Conservation (phyloP, 2,113 vertebrate genomes). For the Bucco capensis region DNA sequence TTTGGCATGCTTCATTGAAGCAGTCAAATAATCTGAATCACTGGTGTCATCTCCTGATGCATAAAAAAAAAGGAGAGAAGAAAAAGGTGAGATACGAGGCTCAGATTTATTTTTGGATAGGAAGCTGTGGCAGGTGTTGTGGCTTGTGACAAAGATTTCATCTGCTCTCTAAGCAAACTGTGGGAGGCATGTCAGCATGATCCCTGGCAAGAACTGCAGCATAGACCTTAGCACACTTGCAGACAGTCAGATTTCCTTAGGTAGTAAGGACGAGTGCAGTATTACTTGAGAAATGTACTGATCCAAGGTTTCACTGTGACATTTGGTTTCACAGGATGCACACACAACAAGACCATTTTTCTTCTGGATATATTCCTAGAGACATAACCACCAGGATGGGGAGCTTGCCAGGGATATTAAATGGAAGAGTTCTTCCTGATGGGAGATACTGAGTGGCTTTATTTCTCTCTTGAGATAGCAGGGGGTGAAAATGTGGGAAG, state of each 20-base stretch:
- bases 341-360: background rate
- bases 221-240: background rate
- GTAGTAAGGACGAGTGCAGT: background rate
- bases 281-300: background rate
- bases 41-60: background rate
- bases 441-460: background rate
- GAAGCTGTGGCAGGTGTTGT: background rate
- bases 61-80: background rate
- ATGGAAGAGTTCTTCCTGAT: background rate
- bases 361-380: background rate
- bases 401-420: background rate
- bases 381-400: background rate
- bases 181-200: conserved; percentile 11
- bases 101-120: conserved; percentile 4
- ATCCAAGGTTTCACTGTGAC: background rate
- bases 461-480: background rate
- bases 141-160: conserved; percentile 29
- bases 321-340: background rate
- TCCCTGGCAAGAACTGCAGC: background rate
- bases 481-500: background rate
- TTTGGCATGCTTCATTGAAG: background rate
- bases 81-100: background rate
- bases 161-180: conserved; percentile 28
- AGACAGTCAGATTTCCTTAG: background rate
- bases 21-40: background rate